These are phyloP conservation scores for Nyctalus aviator DNA, from an alignment of 2,797 vertebrate genomes.

Conservation along the genomic window DNA sequence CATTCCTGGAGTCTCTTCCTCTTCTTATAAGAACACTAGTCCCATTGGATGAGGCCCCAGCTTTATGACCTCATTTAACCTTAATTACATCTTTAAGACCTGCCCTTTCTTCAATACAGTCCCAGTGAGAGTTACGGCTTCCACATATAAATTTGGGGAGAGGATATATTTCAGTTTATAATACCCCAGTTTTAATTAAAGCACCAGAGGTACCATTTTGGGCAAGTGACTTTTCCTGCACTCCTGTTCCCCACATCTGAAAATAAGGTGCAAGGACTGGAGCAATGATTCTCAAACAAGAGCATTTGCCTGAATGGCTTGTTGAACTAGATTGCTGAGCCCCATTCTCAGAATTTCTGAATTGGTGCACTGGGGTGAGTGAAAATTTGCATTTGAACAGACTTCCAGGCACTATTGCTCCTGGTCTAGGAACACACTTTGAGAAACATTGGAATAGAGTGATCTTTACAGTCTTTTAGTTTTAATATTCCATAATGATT, in stretches of 20 bases:
- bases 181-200: not conserved
- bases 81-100: not conserved
- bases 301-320: not conserved
- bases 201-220: not conserved
- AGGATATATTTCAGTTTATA: not conserved
- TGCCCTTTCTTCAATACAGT: not conserved
- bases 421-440: not conserved
- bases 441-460: not conserved
- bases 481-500: not conserved
- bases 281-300: not conserved
- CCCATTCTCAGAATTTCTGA: not conserved
- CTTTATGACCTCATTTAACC: not conserved
- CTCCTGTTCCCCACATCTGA: not conserved
- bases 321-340: not conserved
- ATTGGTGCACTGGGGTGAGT: not conserved
- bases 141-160: not conserved
- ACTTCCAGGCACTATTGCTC: not conserved
- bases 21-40: not conserved
- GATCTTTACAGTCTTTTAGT: not conserved
- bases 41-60: not conserved
- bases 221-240: not conserved
- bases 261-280: not conserved
- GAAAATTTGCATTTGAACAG: not conserved
- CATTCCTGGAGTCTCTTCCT: not conserved
- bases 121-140: not conserved